Conservation (phyloP, 2,888 invertebrate species). For the Phasia obesa region DNA sequence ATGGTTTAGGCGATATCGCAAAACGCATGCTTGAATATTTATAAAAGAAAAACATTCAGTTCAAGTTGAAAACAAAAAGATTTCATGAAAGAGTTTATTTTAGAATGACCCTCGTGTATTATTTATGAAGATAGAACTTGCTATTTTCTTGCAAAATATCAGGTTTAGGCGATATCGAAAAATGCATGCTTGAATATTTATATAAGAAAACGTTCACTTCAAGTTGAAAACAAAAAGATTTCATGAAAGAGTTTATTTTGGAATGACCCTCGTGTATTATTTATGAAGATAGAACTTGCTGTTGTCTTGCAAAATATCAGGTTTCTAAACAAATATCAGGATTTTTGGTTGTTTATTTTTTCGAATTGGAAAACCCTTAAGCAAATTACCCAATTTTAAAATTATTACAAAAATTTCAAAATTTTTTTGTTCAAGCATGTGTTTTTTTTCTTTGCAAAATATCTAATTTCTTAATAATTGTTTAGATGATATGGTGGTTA, state of each 20-base stretch:
- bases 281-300: background rate
- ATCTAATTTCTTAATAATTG: constrained; percentile 52
- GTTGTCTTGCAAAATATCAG: constrained; percentile 10
- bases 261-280: too few species aligned
- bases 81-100: too few species aligned
- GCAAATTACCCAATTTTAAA: background rate
- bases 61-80: too few species aligned
- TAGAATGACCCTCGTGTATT: background rate
- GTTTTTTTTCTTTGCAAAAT: constrained; percentile 59
- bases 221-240: too few species aligned
- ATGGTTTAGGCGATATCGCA: too few species aligned
- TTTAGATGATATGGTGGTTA: constrained; percentile 20
- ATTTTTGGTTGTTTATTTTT: background rate
- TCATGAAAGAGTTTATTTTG: too few species aligned
- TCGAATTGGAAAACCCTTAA: background rate
- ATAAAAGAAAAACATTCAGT: too few species aligned
- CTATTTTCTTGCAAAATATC: constrained; percentile 13
- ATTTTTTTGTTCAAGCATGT: background rate
- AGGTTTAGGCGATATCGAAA: too few species aligned
- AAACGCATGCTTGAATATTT: too few species aligned
- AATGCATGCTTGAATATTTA: too few species aligned
- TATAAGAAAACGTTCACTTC: too few species aligned
- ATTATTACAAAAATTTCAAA: background rate
- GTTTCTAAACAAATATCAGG: background rate
- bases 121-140: background rate